Evolutionary conservation across 2,888 invertebrate genomes (phyloP).

Genomic region (Mesorhabditis spiculigera): DNA sequence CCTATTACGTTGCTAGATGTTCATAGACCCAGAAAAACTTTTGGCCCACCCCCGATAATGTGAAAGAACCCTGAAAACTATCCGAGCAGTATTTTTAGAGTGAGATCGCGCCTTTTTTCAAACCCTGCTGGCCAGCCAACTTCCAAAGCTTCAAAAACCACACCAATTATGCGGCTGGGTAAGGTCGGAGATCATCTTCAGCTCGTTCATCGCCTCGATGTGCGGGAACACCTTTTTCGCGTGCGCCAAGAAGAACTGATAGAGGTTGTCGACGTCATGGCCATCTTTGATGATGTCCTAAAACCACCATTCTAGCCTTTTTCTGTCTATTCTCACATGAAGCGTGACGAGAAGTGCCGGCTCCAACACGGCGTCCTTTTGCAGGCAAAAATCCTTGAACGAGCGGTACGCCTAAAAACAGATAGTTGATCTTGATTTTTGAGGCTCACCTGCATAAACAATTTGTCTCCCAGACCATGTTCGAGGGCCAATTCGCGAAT

Average conservation of each 20-base stretch:
- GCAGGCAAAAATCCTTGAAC: constrained; percentile 1
- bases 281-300: constrained; percentile 42
- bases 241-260: constrained; percentile 87
- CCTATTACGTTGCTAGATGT: too few relatives aligned
- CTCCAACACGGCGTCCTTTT: constrained; percentile 25
- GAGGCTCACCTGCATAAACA: constrained; percentile 68
- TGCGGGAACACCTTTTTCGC: constrained; percentile 81
- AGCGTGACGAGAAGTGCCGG: constrained; percentile 27
- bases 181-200: constrained; percentile 90
- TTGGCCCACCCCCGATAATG: too few relatives aligned
- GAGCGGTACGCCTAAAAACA: constrained; percentile 3
- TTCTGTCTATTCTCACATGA: neutral
- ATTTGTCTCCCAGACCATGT: constrained; percentile 78
- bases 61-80: too few relatives aligned
- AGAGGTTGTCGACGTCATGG: constrained; percentile 74
- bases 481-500: constrained; percentile 75
- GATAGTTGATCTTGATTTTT: neutral
- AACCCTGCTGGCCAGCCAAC: neutral
- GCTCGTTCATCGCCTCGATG: constrained; percentile 91
- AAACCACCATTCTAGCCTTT: constrained; percentile 13
- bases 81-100: too few relatives aligned
- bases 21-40: too few relatives aligned
- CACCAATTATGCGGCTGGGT: constrained; percentile 91
- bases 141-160: neutral
- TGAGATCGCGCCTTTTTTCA: neutral